Percentiles rank a stretch among this genome's conserved stretches.
Conservation (phyloP, 2,797 vertebrate species). For the Pipistrellus pipistrellus region DNA sequence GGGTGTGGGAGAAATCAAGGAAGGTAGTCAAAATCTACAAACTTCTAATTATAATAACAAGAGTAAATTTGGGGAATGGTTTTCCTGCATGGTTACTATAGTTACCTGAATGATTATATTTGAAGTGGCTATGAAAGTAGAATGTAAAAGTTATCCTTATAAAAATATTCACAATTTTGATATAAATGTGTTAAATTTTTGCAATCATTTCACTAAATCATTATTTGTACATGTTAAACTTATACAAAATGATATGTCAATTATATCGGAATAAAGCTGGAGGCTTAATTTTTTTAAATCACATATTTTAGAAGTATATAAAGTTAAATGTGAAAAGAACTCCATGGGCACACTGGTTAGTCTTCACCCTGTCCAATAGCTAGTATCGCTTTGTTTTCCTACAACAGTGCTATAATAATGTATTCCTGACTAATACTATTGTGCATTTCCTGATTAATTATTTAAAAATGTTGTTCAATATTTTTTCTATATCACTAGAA, state of each 20-base stretch:
- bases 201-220: not conserved
- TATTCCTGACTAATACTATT: not conserved
- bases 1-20: not conserved
- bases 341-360: not conserved
- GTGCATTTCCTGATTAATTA: not conserved
- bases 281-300: not conserved
- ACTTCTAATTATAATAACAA: not conserved
- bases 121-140: not conserved
- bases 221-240: not conserved
- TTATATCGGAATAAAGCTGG: not conserved
- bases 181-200: not conserved
- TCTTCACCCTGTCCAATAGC: not conserved
- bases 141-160: not conserved
- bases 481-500: not conserved
- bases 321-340: not conserved
- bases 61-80: not conserved
- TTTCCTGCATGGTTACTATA: not conserved
- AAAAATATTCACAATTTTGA: not conserved
- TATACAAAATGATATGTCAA: not conserved
- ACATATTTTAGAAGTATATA: not conserved
- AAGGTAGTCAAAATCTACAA: not conserved
- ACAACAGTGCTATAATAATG: not conserved
- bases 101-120: not conserved
- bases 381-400: not conserved
- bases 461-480: not conserved